Evolutionary conservation across 1,140 invertebrate species (phyloP).

Genomic region (Diachasmimorpha longicaudata): DNA sequence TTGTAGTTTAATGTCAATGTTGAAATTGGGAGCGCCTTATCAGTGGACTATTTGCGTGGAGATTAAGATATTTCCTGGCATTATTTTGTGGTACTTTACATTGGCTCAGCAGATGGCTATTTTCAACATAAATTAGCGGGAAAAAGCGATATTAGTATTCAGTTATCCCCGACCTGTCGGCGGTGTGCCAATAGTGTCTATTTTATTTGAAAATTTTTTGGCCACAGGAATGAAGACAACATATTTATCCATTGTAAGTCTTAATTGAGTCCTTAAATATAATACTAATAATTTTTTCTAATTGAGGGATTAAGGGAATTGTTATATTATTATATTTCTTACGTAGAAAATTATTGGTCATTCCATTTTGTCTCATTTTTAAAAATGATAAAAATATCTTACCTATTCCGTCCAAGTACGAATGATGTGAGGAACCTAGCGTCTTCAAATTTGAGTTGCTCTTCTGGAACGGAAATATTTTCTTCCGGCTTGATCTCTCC

Average conservation of each 20-base stretch:
- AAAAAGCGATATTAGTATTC: neutral
- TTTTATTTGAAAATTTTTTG: too few relatives aligned
- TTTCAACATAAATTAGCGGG: slow-evolving; percentile 15
- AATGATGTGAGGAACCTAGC: slow-evolving; percentile 56
- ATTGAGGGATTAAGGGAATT: too few relatives aligned
- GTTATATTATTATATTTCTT: too few relatives aligned
- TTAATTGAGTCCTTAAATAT: neutral
- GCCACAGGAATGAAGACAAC: neutral
- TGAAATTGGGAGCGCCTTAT: slow-evolving; percentile 1
- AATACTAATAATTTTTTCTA: too few relatives aligned
- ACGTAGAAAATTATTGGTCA: too few relatives aligned
- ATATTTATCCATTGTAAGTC: slow-evolving; percentile 3
- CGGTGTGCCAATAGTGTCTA: neutral
- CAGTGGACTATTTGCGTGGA: slow-evolving; percentile 6
- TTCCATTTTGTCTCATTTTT: too few relatives aligned
- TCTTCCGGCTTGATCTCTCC: slow-evolving; percentile 36
- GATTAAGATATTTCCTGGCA: neutral
- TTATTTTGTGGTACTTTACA: neutral
- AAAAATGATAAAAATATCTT: slow-evolving; percentile 13
- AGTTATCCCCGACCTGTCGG: slow-evolving; percentile 2
- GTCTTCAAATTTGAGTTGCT: slow-evolving; percentile 58
- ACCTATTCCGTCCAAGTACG: slow-evolving; percentile 58
- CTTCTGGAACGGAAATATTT: slow-evolving; percentile 34
- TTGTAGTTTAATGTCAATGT: slow-evolving; percentile 7
- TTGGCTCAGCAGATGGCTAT: neutral